phyloP scores from a whole-genome alignment of 2,797 vertebrate genomes.

The Sylvilagus floridanus region DNA sequence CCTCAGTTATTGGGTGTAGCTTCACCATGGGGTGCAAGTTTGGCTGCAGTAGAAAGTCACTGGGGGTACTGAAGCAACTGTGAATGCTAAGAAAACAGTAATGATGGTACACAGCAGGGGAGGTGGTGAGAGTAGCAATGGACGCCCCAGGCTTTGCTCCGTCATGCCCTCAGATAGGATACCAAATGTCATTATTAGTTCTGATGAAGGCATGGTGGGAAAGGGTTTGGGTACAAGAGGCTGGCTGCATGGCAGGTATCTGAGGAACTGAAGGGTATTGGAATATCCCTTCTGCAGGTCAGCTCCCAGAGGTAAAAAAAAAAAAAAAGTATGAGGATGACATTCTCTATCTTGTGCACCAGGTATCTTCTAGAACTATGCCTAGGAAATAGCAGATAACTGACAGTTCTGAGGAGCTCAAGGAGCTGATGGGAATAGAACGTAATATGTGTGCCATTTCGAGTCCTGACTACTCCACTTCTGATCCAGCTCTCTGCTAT shows the following conservation, averaged over 20 bases:
- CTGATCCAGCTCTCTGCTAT: too few species aligned
- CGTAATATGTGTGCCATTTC: too few species aligned
- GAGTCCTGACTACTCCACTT: too few species aligned
- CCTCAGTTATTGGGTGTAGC: neutral
- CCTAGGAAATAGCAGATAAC: neutral
- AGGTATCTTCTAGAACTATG: neutral
- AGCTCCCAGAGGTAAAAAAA: neutral
- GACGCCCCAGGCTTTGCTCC: neutral
- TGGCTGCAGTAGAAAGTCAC: neutral
- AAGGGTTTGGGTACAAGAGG: neutral
- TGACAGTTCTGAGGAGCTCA: neutral
- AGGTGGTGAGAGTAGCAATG: fast-evolving
- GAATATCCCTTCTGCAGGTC: too few species aligned
- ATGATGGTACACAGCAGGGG: neutral
- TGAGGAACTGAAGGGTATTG: neutral
- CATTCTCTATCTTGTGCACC: neutral
- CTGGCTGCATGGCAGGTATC: fast-evolving
- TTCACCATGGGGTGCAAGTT: neutral
- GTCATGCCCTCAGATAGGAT: neutral
- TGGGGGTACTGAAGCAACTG: neutral
- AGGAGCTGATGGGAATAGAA: too few species aligned
- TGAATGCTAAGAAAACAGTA: neutral
- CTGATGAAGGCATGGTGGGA: neutral
- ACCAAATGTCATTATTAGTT: neutral
- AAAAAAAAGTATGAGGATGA: neutral